Evolutionary conservation across 2,113 vertebrate genomes (phyloP).

Genomic region (Boleophthalmus pectinirostris): DNA sequence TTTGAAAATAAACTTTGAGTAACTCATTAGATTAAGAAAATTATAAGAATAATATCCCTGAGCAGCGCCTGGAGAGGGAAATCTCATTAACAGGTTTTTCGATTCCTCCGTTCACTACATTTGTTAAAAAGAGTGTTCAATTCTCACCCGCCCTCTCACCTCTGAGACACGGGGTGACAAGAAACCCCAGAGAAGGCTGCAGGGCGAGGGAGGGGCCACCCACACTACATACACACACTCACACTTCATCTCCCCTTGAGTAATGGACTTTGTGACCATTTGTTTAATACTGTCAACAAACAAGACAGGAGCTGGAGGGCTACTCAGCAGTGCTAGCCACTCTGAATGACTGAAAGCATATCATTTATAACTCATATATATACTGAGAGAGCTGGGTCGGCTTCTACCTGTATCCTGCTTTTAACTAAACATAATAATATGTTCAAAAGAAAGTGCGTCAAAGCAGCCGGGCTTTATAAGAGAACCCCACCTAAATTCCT

Average conservation of each 20-base stretch:
- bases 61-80: conserved; percentile 66
- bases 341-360: conserved; percentile 36
- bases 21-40: conserved; percentile 76
- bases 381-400: conserved; percentile 7
- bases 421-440: conserved; percentile 16
- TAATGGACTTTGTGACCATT: conserved; percentile 67
- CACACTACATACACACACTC: conserved; percentile 31
- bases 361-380: conserved; percentile 33
- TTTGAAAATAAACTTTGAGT: conserved; percentile 70
- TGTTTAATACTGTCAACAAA: conserved; percentile 71
- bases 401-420: conserved; percentile 10
- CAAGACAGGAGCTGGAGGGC: conserved; percentile 60
- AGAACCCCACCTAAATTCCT: conserved; percentile 49
- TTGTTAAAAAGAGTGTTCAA: conserved; percentile 74
- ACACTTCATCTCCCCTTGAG: conserved; percentile 45
- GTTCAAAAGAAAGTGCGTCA: conserved; percentile 31
- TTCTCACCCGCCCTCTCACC: conserved; percentile 76
- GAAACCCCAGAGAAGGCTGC: conserved; percentile 61
- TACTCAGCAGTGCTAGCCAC: conserved; percentile 42
- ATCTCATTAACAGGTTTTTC: conserved; percentile 81
- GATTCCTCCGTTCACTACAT: conserved; percentile 75
- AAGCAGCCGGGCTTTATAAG: conserved; percentile 52
- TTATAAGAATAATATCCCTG: conserved; percentile 71
- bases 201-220: conserved; percentile 45
- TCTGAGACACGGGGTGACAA: conserved; percentile 66